These are phyloP conservation scores for Danio albolineatus DNA, from an alignment of 2,797 vertebrate genomes.

Conservation along the genomic window DNA sequence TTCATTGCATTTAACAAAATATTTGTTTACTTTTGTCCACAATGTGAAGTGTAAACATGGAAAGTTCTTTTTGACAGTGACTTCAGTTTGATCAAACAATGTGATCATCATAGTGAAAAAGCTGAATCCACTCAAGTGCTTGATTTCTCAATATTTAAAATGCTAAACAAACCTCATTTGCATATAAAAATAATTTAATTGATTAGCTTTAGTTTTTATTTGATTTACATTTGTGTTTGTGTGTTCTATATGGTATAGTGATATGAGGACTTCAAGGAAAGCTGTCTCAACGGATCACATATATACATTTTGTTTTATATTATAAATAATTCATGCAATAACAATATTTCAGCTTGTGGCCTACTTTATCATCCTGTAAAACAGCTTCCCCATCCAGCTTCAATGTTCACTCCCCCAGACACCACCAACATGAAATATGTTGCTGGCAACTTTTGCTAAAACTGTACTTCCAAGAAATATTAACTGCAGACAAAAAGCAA, in stretches of 20 bases:
- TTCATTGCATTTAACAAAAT: background rate
- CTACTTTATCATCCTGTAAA: constrained; percentile 23
- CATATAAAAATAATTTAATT: too few relatives aligned
- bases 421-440: constrained; percentile 22
- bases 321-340: background rate
- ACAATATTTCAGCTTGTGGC: background rate
- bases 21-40: background rate
- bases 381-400: constrained; percentile 13
- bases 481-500: constrained; percentile 2
- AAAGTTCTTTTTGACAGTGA: too few relatives aligned
- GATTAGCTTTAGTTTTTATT: too few relatives aligned
- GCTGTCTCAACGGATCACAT: background rate
- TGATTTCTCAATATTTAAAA: too few relatives aligned
- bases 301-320: background rate
- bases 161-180: too few relatives aligned
- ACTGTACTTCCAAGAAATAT: background rate
- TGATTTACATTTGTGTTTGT: too few relatives aligned
- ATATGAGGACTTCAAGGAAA: constrained; percentile 4
- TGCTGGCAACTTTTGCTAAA: constrained; percentile 15
- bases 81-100: too few relatives aligned
- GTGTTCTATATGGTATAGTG: background rate
- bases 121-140: too few relatives aligned
- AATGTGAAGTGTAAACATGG: too few relatives aligned
- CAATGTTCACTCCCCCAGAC: constrained; percentile 1
- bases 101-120: too few relatives aligned